Conservation (phyloP, 2,888 invertebrate genomes). For the Caenorhabditis sp. region DNA sequence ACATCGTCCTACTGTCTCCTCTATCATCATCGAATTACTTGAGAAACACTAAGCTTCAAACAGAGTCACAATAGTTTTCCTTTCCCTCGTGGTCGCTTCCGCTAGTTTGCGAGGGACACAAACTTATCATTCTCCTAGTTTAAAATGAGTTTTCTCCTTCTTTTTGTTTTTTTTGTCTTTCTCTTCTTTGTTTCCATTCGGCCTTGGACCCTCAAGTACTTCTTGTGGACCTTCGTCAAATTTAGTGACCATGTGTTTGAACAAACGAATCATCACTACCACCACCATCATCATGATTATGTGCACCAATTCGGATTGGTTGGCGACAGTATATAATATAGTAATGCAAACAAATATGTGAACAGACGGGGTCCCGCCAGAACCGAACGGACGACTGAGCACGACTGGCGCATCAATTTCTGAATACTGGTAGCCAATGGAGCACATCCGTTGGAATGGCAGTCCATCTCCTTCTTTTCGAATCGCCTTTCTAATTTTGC, state of each 20-base stretch:
- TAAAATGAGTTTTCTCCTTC: constrained; percentile 13
- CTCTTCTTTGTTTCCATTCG: constrained; percentile 22
- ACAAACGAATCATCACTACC: constrained; percentile 33
- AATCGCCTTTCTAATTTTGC: constrained; percentile 2
- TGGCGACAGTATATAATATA: constrained; percentile 54
- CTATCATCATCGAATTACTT: constrained; percentile 32
- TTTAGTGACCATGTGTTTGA: constrained; percentile 57
- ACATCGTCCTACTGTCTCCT: constrained; percentile 23
- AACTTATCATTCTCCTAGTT: constrained; percentile 18
- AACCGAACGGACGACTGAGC: constrained; percentile 3
- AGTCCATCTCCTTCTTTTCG: not conserved
- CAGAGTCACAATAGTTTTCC: not conserved
- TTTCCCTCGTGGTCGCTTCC: not conserved
- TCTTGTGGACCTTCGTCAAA: constrained; percentile 14
- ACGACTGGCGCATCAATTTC: constrained; percentile 55
- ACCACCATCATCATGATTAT: constrained; percentile 46
- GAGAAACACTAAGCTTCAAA: not conserved
- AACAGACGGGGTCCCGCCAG: constrained; percentile 34
- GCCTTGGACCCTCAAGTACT: constrained; percentile 28
- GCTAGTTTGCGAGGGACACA: not conserved
- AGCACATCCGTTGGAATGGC: constrained; percentile 10
- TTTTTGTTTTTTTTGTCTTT: not conserved
- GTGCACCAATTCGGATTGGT: constrained; percentile 42
- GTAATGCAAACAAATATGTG: constrained; percentile 63
- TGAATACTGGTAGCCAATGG: constrained; percentile 8